phyloP scores from a whole-genome alignment of 2,113 vertebrate genomes.

The Hippoglossus stenolepis region DNA sequence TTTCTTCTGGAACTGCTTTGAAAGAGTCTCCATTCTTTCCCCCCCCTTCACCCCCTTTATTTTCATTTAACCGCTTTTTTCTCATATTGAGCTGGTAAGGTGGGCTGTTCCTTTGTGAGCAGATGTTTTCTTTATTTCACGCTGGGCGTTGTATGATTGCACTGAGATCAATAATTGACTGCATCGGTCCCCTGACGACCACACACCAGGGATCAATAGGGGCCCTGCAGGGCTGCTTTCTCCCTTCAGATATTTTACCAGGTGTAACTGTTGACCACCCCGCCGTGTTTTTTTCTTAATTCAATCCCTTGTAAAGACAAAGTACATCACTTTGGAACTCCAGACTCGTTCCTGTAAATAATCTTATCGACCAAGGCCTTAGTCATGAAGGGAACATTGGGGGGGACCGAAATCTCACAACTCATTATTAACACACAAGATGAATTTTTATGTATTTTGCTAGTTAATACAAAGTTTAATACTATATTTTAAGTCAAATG shows the following conservation, averaged over 20 bases:
- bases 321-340: slow-evolving; percentile 15
- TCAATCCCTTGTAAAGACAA: not conserved
- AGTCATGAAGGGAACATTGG: no score
- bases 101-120: slow-evolving; percentile 49
- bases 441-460: no score
- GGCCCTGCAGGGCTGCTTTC: slow-evolving; percentile 44
- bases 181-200: slow-evolving; percentile 56
- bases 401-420: no score
- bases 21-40: slow-evolving; percentile 19
- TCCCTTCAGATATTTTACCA: slow-evolving; percentile 42
- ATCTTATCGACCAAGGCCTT: slow-evolving; percentile 2
- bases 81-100: slow-evolving; percentile 45
- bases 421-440: no score
- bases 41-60: not conserved
- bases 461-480: no score
- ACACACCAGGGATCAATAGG: slow-evolving; percentile 63
- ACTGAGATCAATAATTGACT: slow-evolving; percentile 69
- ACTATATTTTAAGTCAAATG: no score
- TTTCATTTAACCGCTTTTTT: slow-evolving; percentile 53
- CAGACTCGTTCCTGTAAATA: slow-evolving; percentile 39
- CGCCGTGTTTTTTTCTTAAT: slow-evolving; percentile 16
- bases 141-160: slow-evolving; percentile 61
- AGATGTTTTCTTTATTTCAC: slow-evolving; percentile 59
- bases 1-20: slow-evolving; percentile 27
- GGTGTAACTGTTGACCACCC: slow-evolving; percentile 43